Evolutionary conservation across 2,797 vertebrate genomes (phyloP).

Genomic region (Nyctibius grandis): DNA sequence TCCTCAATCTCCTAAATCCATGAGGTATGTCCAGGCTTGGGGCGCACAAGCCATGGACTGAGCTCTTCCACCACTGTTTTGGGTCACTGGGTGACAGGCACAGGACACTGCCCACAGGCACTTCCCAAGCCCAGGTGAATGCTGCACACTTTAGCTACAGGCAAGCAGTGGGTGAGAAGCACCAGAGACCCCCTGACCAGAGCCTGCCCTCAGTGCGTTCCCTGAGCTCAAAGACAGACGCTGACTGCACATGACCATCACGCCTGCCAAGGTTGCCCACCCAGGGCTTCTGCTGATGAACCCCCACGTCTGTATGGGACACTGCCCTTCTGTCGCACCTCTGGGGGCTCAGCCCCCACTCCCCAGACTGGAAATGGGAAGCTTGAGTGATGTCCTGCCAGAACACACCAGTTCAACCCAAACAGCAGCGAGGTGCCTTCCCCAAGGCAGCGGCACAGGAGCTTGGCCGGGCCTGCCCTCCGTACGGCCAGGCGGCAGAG

Average conservation of each 20-base stretch:
- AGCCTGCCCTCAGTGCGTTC: background rate
- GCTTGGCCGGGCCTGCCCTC: background rate
- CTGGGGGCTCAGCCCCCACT: background rate
- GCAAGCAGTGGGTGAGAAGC: background rate
- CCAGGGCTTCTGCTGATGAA: background rate
- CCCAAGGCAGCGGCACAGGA: background rate
- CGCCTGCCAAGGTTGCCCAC: background rate
- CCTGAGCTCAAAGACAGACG: background rate
- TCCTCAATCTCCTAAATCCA: background rate
- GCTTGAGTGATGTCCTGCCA: background rate
- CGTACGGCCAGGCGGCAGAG: background rate
- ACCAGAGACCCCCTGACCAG: background rate
- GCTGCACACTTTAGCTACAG: background rate
- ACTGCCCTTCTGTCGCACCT: background rate
- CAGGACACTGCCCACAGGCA: background rate
- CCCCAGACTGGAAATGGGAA: background rate
- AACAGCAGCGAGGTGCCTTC: background rate
- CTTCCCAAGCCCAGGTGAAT: background rate
- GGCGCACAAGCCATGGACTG: fast-evolving
- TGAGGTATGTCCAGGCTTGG: background rate
- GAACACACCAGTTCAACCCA: background rate
- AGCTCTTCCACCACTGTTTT: background rate
- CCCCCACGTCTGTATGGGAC: fast-evolving
- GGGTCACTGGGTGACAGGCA: fast-evolving
- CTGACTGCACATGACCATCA: background rate